Evolutionary conservation across 2,888 invertebrate genomes (phyloP).

Genomic region (Macrosoma leucophasiata): DNA sequence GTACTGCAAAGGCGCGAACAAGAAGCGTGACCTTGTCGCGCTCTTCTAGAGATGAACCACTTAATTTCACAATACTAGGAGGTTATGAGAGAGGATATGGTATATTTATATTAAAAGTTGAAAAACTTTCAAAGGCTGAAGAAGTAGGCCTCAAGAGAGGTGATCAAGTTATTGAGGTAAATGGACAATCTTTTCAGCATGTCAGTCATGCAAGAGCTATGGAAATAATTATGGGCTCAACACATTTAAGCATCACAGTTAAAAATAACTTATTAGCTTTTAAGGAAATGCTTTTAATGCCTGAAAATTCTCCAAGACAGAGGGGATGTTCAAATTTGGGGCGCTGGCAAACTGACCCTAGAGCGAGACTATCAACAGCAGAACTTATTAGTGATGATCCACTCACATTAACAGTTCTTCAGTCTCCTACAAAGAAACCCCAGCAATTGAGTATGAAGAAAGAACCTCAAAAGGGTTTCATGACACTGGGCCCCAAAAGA

Average conservation of each 20-base stretch:
- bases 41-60: constrained; percentile 92
- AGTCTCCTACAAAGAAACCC: constrained; percentile 72
- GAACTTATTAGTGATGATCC: constrained; percentile 77
- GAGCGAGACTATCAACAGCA: constrained; percentile 86
- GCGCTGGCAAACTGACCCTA: constrained; percentile 80
- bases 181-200: constrained; percentile 96
- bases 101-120: constrained; percentile 96
- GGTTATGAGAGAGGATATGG: constrained; percentile 95
- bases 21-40: constrained; percentile 94
- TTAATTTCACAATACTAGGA: constrained; percentile 95
- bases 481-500: constrained; percentile 91
- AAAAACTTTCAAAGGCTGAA: constrained; percentile 94
- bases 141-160: constrained; percentile 97
- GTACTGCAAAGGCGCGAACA: constrained; percentile 96
- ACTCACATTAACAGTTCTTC: constrained; percentile 64
- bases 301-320: constrained; percentile 88
- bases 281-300: constrained; percentile 80
- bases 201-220: constrained; percentile 93
- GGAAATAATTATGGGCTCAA: constrained; percentile 94
- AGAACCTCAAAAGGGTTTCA: constrained; percentile 86
- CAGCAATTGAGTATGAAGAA: constrained; percentile 76
- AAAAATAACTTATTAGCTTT: constrained; percentile 96
- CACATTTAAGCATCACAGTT: constrained; percentile 96
- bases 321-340: constrained; percentile 81
- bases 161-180: constrained; percentile 98